Evolutionary conservation across 2,113 vertebrate species (phyloP).

Genomic region (Lonchura striata): DNA sequence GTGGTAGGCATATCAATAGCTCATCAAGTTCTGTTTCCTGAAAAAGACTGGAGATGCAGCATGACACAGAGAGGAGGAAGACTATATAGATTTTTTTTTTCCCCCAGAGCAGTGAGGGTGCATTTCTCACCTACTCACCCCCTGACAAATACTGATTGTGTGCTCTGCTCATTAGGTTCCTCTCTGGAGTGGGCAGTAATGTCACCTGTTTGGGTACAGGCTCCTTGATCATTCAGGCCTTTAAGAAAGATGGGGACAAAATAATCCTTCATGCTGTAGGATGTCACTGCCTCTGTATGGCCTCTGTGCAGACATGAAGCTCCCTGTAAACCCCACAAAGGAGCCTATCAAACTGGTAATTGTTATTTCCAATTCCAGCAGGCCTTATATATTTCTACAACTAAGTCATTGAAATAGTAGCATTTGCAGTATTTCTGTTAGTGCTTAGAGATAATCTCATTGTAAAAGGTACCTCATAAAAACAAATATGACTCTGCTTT

Average conservation of each 20-base stretch:
- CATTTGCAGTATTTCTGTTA: neutral
- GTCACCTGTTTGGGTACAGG: neutral
- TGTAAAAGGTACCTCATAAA: constrained; percentile 10
- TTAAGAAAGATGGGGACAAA: neutral
- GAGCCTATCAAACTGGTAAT: neutral
- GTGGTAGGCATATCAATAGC: neutral
- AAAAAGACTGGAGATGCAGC: neutral
- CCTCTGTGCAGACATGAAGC: neutral
- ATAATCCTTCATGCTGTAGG: neutral
- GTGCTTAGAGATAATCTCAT: neutral
- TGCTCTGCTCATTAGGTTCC: neutral
- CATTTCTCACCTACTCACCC: neutral
- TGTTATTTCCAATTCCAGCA: neutral
- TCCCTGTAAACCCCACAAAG: neutral
- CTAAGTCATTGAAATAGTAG: neutral
- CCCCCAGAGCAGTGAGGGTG: neutral
- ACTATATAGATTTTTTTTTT: neutral
- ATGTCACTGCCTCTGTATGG: neutral
- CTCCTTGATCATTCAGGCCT: neutral
- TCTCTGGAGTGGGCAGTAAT: neutral
- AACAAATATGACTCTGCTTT: neutral
- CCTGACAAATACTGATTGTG: neutral
- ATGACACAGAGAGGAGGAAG: neutral
- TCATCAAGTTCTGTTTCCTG: neutral
- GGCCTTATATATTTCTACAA: neutral